Evolutionary conservation across 2,888 invertebrate species (phyloP), one percentile per base, ranked within the genome.

Genomic region (Drosophila recens): DNA sequence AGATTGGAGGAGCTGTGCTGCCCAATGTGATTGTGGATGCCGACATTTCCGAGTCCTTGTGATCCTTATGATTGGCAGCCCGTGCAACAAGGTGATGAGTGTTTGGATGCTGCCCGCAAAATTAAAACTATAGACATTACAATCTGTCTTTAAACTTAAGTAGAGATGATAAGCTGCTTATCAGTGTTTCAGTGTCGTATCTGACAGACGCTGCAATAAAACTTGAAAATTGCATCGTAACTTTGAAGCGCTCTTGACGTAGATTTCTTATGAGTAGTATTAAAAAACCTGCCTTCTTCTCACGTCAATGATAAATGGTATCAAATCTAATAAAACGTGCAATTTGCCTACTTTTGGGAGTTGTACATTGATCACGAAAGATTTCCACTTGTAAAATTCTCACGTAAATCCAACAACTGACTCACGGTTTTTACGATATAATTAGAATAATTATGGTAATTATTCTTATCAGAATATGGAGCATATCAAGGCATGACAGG

Each of bases 31-130:
- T 62, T 11, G 54, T 49, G 4, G 20, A 57, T n/a, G 5, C 49
- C 4, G 77, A 43, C 79, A 79, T 82, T 17, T 27, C 70, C 11
- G 3, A 13, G 5, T 46, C 33, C 49, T 33, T 38, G 2, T 5
- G 4, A 27, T 71, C 51, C 52, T 57, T 49, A 0, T 30, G 30
- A 51, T 51, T 20, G 20, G 15, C 34, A 30, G 40, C 27, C 30
- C 30, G 40, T 43, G 34, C n/a, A 45, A 36, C 15, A 23, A 34
- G 42, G 27, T 54, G 54, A 49, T 17, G 15, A 4, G 30, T 20
- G 36, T 45, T 20, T 58, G 67, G 68, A 69, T 69, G 79, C 85
- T 71, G 71, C 11, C 62, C 40, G 52, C 54, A 30, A 58, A 85
- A 74, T 73, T 65, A 30, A 38, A 49, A 72, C 66, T 74, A 51